phyloP scores from a whole-genome alignment of 2,888 invertebrate species.

The Pegoplata infirma region DNA sequence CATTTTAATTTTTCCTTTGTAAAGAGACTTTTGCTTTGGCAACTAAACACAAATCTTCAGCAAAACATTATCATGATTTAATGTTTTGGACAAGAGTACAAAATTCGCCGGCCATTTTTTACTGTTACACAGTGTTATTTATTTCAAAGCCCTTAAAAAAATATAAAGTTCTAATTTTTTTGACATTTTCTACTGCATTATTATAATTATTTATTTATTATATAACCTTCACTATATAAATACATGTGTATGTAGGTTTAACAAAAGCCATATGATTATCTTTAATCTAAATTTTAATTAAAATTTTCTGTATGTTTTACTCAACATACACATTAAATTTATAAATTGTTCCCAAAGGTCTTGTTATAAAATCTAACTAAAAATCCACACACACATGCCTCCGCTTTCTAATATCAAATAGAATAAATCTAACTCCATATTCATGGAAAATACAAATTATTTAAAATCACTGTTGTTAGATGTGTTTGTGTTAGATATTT shows the following conservation, averaged over 20 bases:
- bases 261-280: constrained; percentile 12
- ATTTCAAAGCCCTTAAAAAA: too few relatives aligned
- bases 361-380: constrained; percentile 42
- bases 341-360: constrained; percentile 44
- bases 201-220: background rate
- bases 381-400: background rate
- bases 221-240: background rate
- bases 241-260: too few relatives aligned
- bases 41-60: too few relatives aligned
- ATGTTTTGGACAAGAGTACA: too few relatives aligned
- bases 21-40: too few relatives aligned
- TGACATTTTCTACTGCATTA: background rate
- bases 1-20: too few relatives aligned
- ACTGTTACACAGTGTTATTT: too few relatives aligned
- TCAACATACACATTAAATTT: constrained; percentile 26
- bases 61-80: too few relatives aligned
- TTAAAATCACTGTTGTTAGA: constrained; percentile 11
- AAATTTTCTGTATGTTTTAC: constrained; percentile 9
- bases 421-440: background rate
- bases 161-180: background rate
- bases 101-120: too few relatives aligned
- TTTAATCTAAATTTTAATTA: constrained; percentile 51
- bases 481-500: too few relatives aligned
- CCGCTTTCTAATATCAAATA: background rate
- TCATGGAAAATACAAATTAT: background rate